phyloP scores from a whole-genome alignment of 2,888 invertebrate species.

The Microctonus hyperodae region DNA sequence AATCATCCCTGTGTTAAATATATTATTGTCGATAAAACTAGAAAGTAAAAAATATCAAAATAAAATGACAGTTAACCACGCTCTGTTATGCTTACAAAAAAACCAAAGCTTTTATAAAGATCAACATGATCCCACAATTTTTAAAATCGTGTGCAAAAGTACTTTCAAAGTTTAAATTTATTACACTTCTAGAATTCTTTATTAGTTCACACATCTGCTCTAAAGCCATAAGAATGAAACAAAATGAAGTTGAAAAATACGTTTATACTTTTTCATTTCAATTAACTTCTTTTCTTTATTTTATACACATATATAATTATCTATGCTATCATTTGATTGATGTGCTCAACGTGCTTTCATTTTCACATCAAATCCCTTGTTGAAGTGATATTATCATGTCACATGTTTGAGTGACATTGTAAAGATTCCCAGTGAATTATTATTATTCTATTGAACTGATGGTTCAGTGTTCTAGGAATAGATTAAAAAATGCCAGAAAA shows the following conservation, averaged over 20 bases:
- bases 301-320: background rate
- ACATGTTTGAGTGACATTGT: conserved; percentile 21
- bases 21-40: too few relatives aligned
- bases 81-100: too few relatives aligned
- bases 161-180: conserved; percentile 28
- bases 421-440: conserved; percentile 26
- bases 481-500: conserved; percentile 39
- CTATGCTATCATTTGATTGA: conserved; percentile 21
- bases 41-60: too few relatives aligned
- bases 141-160: conserved; percentile 4
- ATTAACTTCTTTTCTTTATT: too few relatives aligned
- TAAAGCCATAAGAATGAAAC: background rate
- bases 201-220: conserved; percentile 16
- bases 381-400: conserved; percentile 40
- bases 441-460: too few relatives aligned
- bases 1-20: background rate
- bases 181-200: conserved; percentile 21
- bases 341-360: conserved; percentile 24
- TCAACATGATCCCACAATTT: background rate
- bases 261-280: too few relatives aligned
- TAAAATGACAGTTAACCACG: too few relatives aligned
- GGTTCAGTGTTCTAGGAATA: conserved; percentile 32
- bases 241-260: background rate
- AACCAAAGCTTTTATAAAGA: background rate
- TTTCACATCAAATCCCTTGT: conserved; percentile 29